Evolutionary conservation across 2,113 vertebrate genomes (phyloP).

Genomic region (Calidris pygmaea): DNA sequence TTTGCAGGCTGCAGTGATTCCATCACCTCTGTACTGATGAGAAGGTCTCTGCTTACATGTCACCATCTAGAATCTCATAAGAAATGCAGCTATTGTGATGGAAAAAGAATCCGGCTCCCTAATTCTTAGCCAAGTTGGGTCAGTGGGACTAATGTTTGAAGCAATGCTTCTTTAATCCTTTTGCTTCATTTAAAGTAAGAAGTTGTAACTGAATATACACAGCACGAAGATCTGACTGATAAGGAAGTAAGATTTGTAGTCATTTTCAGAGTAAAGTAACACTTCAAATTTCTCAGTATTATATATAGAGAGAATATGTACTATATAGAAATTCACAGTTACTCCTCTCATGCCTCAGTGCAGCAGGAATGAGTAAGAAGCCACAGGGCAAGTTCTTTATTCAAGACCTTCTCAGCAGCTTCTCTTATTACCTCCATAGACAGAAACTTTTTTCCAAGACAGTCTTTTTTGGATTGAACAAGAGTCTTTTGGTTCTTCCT

Average conservation of each 20-base stretch:
- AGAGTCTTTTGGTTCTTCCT: not conserved
- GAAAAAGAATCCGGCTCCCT: not conserved
- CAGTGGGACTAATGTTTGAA: not conserved
- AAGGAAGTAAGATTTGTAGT: not conserved
- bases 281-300: not conserved
- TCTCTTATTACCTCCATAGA: not conserved
- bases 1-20: not conserved
- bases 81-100: not conserved
- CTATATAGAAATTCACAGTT: not conserved
- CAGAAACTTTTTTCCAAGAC: not conserved
- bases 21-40: not conserved
- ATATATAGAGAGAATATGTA: not conserved
- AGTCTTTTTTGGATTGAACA: not conserved
- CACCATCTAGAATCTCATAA: not conserved
- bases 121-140: not conserved
- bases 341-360: not conserved
- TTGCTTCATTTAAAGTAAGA: not conserved
- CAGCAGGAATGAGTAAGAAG: not conserved
- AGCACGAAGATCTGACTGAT: not conserved
- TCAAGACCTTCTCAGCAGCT: not conserved
- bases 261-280: not conserved
- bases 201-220: not conserved
- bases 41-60: not conserved
- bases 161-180: not conserved
- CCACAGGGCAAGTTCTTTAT: not conserved